These are phyloP conservation scores for Aphidius ervi DNA, from an alignment of 1,140 invertebrate genomes.

Conservation along the genomic window DNA sequence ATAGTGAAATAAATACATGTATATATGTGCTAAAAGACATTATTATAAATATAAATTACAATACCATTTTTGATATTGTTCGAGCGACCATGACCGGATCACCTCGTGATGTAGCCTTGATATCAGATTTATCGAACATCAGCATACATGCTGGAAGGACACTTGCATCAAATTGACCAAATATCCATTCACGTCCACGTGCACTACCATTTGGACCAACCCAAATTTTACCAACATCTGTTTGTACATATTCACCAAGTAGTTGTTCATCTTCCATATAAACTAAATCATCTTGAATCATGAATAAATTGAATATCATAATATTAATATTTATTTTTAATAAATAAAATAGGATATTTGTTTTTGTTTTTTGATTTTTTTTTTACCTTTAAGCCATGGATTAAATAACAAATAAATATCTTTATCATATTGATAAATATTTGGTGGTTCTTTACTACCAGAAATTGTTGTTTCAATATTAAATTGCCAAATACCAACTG, in stretches of 20 bases:
- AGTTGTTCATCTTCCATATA: slow-evolving; percentile 55
- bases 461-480: slow-evolving; percentile 43
- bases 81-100: slow-evolving; percentile 69
- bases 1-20: slow-evolving; percentile 3
- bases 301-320: neutral
- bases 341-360: slow-evolving; percentile 4
- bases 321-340: neutral
- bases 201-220: slow-evolving; percentile 55
- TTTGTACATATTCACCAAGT: slow-evolving; percentile 61
- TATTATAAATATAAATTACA: slow-evolving; percentile 1
- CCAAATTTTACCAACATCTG: slow-evolving; percentile 66
- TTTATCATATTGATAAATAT: slow-evolving; percentile 35
- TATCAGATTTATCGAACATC: slow-evolving; percentile 51
- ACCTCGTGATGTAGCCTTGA: slow-evolving; percentile 54
- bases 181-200: slow-evolving; percentile 61
- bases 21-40: neutral
- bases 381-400: slow-evolving; percentile 71
- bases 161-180: slow-evolving; percentile 61
- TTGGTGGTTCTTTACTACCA: slow-evolving; percentile 29
- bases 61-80: slow-evolving; percentile 66
- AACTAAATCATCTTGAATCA: slow-evolving; percentile 53
- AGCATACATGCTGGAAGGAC: slow-evolving; percentile 56
- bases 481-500: slow-evolving; percentile 44
- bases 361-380: neutral
- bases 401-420: slow-evolving; percentile 77